These are phyloP conservation scores for Camponotus floridanus DNA, from an alignment of 1,140 invertebrate genomes.

Conservation along the genomic window DNA sequence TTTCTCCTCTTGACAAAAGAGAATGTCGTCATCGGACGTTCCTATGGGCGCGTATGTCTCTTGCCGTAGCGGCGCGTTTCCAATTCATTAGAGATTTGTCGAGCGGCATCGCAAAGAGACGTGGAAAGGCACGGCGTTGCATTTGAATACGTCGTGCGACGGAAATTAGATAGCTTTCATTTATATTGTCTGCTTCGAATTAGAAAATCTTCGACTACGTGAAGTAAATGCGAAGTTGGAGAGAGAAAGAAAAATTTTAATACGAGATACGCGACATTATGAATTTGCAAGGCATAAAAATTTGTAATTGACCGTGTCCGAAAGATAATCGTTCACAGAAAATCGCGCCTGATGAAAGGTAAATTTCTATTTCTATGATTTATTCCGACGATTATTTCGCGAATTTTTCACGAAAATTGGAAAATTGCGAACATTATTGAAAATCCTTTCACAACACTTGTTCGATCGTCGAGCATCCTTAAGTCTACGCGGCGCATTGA, in stretches of 20 bases:
- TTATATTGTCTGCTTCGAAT: constrained; percentile 22
- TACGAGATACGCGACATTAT: background rate
- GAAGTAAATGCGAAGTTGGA: constrained; percentile 5
- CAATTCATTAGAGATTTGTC: constrained; percentile 59
- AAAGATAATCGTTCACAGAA: background rate
- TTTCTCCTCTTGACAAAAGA: constrained; percentile 53
- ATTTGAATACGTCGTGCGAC: constrained; percentile 44
- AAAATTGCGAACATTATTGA: background rate
- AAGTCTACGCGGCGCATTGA: background rate
- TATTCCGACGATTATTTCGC: background rate
- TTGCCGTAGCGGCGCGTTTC: constrained; percentile 20
- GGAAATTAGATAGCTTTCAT: constrained; percentile 29
- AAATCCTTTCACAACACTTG: background rate
- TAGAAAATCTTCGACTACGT: constrained; percentile 46
- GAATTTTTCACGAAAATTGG: background rate
- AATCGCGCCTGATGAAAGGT: background rate
- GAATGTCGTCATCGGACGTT: constrained; percentile 57
- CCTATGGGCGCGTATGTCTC: constrained; percentile 8
- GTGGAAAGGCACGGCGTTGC: constrained; percentile 16
- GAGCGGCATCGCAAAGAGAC: constrained; percentile 36
- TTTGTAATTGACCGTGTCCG: background rate
- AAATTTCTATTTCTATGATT: background rate
- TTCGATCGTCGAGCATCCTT: background rate
- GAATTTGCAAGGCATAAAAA: background rate
- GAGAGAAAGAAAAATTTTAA: background rate